A percentile compares a stretch with the other conserved stretches of the same genome.
These are phyloP conservation scores for Larimichthys crocea DNA, from an alignment of 2,113 vertebrate species.

Conservation along the genomic window DNA sequence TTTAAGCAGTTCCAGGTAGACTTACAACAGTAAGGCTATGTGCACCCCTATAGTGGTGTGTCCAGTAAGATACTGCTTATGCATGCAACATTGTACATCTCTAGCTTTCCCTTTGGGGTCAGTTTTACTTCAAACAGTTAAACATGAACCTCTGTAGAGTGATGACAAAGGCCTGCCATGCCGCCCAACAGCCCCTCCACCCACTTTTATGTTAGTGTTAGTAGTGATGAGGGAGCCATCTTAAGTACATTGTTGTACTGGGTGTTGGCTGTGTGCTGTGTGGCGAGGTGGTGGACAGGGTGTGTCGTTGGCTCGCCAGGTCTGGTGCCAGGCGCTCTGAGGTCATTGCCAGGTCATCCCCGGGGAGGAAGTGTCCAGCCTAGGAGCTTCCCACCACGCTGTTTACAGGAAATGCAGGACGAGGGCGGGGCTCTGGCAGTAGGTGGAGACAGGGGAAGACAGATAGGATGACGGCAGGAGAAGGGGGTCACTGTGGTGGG, in stretches of 20 bases:
- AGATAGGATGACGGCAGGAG: conserved; percentile 69
- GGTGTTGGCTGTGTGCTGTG: conserved; percentile 67
- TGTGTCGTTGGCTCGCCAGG: conserved; percentile 79
- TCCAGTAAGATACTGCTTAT: conserved; percentile 12
- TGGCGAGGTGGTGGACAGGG: conserved; percentile 79
- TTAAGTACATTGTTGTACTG: conserved; percentile 78
- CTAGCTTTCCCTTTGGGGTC: conserved; percentile 17
- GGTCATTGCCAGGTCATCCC: conserved; percentile 91
- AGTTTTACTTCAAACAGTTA: conserved; percentile 35
- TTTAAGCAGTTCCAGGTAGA: conserved; percentile 22
- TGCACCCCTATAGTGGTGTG: not conserved
- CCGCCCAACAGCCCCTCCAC: conserved; percentile 58
- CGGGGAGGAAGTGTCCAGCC: conserved; percentile 88
- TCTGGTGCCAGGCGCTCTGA: conserved; percentile 80
- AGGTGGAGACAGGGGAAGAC: conserved; percentile 59
- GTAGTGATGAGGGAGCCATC: conserved; percentile 76
- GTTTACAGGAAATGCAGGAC: conserved; percentile 97
- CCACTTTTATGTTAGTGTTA: conserved; percentile 66
- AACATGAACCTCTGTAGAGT: conserved; percentile 39
- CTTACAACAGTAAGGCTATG: conserved; percentile 11
- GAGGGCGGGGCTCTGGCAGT: conserved; percentile 73
- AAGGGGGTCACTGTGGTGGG: conserved; percentile 61
- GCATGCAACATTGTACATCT: not conserved
- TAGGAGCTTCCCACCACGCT: conserved; percentile 81
- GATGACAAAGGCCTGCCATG: conserved; percentile 55